Conservation (phyloP, 2,888 invertebrate species). For the Dynastes maya region DNA sequence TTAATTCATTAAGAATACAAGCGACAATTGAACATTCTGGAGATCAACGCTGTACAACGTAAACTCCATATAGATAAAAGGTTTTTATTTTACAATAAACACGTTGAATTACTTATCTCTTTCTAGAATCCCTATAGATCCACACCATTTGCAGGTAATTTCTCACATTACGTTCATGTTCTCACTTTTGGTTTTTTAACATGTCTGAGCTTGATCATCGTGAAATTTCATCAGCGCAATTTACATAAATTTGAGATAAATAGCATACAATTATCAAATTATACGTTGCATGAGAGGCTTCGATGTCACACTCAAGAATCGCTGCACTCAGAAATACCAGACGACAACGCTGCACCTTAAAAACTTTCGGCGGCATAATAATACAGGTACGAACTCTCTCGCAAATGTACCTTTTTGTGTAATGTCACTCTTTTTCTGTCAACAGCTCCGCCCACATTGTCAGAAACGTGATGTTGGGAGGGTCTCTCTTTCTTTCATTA, state of each 20-base stretch:
- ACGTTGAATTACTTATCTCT: no score
- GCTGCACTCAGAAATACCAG: neutral
- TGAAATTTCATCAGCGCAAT: constrained; percentile 21
- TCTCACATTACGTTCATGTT: neutral
- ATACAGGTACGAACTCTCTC: constrained; percentile 15
- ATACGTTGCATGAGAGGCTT: constrained; percentile 19
- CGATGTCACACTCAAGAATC: constrained; percentile 20
- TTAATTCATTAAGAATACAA: no score
- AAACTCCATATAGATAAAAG: no score
- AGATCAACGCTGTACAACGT: no score
- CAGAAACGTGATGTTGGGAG: constrained; percentile 37
- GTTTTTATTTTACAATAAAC: no score
- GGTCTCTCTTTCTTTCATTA: constrained; percentile 1
- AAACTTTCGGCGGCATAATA: constrained; percentile 34
- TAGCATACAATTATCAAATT: constrained; percentile 24
- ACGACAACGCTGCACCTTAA: constrained; percentile 28
- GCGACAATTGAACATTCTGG: no score
- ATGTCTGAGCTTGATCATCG: neutral
- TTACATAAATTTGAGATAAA: constrained; percentile 27
- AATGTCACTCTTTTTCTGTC: constrained; percentile 40
- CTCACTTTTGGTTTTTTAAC: constrained; percentile 10
- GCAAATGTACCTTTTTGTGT: constrained; percentile 40
- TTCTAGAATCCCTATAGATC: no score
- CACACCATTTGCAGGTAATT: no score
- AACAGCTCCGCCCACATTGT: constrained; percentile 47